phyloP scores from a whole-genome alignment of 2,888 invertebrate species.

The Ornithoptera alexandrae region DNA sequence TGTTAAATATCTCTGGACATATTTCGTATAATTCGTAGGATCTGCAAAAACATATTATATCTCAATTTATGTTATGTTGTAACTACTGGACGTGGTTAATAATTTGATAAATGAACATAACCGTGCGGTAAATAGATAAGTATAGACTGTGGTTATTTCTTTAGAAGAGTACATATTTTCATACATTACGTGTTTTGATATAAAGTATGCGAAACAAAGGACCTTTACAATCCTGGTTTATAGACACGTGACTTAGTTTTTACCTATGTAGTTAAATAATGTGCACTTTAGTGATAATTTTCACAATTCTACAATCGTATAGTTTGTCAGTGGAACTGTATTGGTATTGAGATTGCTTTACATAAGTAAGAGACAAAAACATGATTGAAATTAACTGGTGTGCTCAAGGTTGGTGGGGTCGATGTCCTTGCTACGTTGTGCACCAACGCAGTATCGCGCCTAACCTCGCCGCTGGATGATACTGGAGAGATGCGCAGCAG shows the following conservation, averaged over 20 bases:
- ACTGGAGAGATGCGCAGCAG: slow-evolving; percentile 18
- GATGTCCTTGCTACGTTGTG: slow-evolving; percentile 56
- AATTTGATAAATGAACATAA: too few relatives aligned
- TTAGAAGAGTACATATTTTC: slow-evolving; percentile 1
- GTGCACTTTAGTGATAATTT: background rate
- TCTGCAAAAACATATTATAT: background rate
- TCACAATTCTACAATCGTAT: background rate
- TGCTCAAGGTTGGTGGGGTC: slow-evolving; percentile 68
- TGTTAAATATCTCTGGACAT: slow-evolving; percentile 2
- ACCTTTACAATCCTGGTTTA: background rate
- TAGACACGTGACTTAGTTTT: slow-evolving; percentile 7
- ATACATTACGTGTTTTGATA: slow-evolving; percentile 32
- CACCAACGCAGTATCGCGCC: slow-evolving; percentile 33
- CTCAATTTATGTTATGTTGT: too few relatives aligned
- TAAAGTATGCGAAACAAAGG: slow-evolving; percentile 8
- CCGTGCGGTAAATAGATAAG: too few relatives aligned
- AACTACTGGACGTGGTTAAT: too few relatives aligned
- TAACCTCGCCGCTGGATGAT: slow-evolving; percentile 18
- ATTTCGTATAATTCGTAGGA: background rate
- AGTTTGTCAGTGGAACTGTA: background rate
- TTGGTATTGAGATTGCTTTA: slow-evolving; percentile 4
- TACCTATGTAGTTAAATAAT: slow-evolving; percentile 49
- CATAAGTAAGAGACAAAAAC: slow-evolving; percentile 45
- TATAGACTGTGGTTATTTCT: too few relatives aligned
- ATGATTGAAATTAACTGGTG: slow-evolving; percentile 67